Evolutionary conservation across 2,797 vertebrate genomes (phyloP), one percentile per base, ranked within the genome.

Genomic region (Silurus aristotelis): DNA sequence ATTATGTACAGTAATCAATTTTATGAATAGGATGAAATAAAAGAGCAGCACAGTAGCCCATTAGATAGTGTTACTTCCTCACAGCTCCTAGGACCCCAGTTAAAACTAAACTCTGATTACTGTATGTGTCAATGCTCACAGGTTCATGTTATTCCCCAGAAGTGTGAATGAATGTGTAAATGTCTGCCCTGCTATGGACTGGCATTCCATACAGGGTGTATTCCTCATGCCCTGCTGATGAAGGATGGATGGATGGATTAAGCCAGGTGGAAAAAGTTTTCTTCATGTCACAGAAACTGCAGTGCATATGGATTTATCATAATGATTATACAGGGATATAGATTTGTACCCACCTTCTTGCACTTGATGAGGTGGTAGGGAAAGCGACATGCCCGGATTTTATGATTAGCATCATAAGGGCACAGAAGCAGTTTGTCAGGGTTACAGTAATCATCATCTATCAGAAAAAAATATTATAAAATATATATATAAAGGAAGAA

Each of bases 291-390:
- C 56, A 38, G 31, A 61, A 7, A 17, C 48, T 48, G 14, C 43
- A 73, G 81, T 64, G 25, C 38, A 46, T 17, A 19, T 15, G 15
- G 22, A 56, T 56, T 78, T 58, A 58, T 77, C 20, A 12, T 58
- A 5, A 80, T 14, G 4, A 20, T 61, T 20, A 52, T 22, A 72
- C 0, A 82, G 22, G 31, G 6, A 72, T n/a, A 61, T 1, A 78
- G 17, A 43, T 55, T 84, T 7, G 10, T 55, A 83, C 87, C 0
- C 25, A 95, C 94, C 94, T 95, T 95, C 20, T 48, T 84, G 80
- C 89, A 89, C 88, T 95, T 95, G 87, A 95, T 93, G 79, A 95
- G 92, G 86, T 95, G 95, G 88, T 95, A 95, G 27, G 95, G 95
- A 79, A 94, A 94, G 17, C 95, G 92, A 86, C 93, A 94, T 80